Percentiles rank a stretch among this genome's conserved stretches.
Evolutionary conservation across 2,113 vertebrate genomes (phyloP).

Genomic region (Pelusios castaneus): DNA sequence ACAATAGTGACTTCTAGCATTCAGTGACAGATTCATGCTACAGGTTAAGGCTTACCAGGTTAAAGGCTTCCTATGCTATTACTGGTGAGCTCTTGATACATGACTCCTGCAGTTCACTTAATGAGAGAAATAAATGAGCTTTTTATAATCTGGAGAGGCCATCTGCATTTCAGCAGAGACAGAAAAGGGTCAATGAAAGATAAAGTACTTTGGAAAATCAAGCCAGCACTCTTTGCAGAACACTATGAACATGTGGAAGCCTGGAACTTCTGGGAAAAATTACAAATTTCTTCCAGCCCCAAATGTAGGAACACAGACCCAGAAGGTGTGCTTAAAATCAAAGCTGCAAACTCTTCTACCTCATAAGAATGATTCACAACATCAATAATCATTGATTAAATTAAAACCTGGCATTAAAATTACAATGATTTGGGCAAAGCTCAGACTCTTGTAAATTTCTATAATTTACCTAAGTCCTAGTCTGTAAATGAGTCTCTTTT

Average conservation of each 20-base stretch:
- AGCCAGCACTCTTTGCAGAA: background rate
- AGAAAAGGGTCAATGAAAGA: background rate
- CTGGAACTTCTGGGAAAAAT: background rate
- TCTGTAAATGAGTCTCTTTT: background rate
- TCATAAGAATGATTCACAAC: background rate
- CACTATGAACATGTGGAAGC: background rate
- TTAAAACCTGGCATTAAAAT: background rate
- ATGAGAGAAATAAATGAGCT: background rate
- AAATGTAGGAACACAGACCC: background rate
- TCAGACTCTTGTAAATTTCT: background rate
- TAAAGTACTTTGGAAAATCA: background rate
- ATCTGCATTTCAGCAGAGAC: background rate
- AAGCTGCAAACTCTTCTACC: background rate
- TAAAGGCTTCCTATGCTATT: background rate
- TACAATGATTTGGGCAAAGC: background rate
- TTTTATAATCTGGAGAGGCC: background rate
- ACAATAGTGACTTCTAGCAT: background rate
- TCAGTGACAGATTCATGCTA: background rate
- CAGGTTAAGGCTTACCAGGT: background rate
- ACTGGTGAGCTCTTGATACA: background rate
- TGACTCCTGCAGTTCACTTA: background rate
- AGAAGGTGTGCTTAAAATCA: background rate
- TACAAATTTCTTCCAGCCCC: fast-evolving
- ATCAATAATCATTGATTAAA: background rate
- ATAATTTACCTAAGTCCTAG: background rate